Conservation (phyloP, 2,797 vertebrate species). For the Anguilla megastoma region DNA sequence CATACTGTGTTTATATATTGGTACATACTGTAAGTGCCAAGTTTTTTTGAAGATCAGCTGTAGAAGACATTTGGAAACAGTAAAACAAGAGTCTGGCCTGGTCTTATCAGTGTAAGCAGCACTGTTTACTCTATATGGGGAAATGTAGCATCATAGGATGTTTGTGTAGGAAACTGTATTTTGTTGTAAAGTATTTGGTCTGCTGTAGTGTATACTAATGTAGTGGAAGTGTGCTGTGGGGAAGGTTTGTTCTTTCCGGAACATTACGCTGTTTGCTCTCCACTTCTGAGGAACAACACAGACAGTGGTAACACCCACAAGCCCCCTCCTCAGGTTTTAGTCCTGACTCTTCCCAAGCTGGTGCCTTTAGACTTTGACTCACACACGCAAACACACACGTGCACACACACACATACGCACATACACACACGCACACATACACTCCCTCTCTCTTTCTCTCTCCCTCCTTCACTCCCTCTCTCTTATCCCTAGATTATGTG, state of each 20-base stretch:
- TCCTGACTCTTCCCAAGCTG: neutral
- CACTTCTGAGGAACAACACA: neutral
- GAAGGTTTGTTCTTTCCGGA: neutral
- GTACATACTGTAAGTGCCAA: neutral
- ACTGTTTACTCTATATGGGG: neutral
- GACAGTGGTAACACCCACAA: neutral
- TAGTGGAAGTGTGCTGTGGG: neutral
- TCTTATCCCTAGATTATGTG: constrained; percentile 17
- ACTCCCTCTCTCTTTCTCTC: neutral
- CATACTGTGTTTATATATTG: neutral
- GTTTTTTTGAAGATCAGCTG: neutral
- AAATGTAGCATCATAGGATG: neutral
- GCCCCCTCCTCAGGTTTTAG: neutral
- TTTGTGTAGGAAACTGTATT: neutral
- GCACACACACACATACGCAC: neutral
- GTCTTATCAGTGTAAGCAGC: neutral
- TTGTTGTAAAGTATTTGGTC: neutral
- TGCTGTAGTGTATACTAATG: neutral
- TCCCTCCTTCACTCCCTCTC: neutral
- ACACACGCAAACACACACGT: neutral
- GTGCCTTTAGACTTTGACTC: neutral
- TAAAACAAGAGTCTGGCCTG: neutral
- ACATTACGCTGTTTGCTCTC: neutral
- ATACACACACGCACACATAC: no score
- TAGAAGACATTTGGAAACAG: constrained; percentile 6